Percentiles rank a stretch among this genome's conserved stretches.
These are phyloP conservation scores for Apodemus speciosus DNA, from an alignment of 2,113 vertebrate genomes.

Conservation along the genomic window DNA sequence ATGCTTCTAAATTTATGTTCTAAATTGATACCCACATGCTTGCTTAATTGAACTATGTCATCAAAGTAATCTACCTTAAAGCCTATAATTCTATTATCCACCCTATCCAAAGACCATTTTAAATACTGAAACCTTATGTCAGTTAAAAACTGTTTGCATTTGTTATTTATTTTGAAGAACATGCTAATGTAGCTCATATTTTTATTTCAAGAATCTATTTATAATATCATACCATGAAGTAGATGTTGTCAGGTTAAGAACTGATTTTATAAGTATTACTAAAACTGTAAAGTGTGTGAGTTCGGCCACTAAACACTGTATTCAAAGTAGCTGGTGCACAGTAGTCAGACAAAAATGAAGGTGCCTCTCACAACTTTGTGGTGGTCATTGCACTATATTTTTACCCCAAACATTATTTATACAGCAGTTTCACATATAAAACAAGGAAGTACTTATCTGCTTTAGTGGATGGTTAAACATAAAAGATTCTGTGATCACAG, in stretches of 20 bases:
- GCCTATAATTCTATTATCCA: background rate
- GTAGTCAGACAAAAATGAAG: slow-evolving; percentile 71
- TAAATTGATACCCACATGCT: background rate
- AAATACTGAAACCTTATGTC: background rate
- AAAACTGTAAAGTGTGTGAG: slow-evolving; percentile 74
- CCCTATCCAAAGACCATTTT: background rate
- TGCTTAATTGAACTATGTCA: background rate
- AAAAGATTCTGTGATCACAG: slow-evolving; percentile 77
- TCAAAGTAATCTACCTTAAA: background rate
- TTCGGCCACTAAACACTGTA: slow-evolving; percentile 78
- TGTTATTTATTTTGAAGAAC: slow-evolving; percentile 5
- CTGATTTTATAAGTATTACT: slow-evolving; percentile 75
- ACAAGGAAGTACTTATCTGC: slow-evolving; percentile 80
- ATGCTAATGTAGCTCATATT: slow-evolving; percentile 60
- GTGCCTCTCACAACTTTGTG: slow-evolving; percentile 67
- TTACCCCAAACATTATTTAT: slow-evolving; percentile 68
- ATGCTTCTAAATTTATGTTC: background rate
- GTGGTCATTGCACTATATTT: slow-evolving; percentile 72
- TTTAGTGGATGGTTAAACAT: slow-evolving; percentile 77
- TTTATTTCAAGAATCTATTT: slow-evolving; percentile 74
- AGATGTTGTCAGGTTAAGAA: slow-evolving; percentile 73
- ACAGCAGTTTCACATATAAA: slow-evolving; percentile 66
- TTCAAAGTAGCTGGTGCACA: slow-evolving; percentile 72
- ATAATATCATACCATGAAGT: slow-evolving; percentile 74
- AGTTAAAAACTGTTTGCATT: background rate